Evolutionary conservation across 2,797 vertebrate species (phyloP), one percentile per base, ranked within the genome.

Genomic region (Fringilla coelebs): DNA sequence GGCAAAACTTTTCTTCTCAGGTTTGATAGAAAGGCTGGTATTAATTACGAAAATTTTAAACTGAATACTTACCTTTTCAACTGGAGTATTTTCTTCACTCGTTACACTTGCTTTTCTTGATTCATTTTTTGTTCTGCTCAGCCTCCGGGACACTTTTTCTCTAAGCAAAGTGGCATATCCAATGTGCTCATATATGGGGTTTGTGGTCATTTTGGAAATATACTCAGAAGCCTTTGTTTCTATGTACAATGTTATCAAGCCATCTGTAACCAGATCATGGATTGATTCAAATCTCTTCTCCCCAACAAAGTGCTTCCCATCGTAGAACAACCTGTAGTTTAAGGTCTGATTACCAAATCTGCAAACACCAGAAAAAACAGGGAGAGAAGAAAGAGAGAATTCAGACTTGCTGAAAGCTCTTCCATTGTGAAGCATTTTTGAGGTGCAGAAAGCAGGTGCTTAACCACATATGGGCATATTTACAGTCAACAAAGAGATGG

Each of bases 231-330:
- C 99, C 97, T 99, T 99, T 89, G 99, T 99, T 98, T 99, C 99
- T 91, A 99, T 99, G 97, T 99, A 99, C 80, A 99, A 94, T 1
- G 99, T 99, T 96, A 99, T 99, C 97, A 99, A 98, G 93, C 98
- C 99, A 43, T 99, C 99, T 17, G 99, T 99, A 97, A 99, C 99
- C 67, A 99, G 98, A 97, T 99, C 99, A 2, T 99, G 99, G 79
- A 99, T 99, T 1, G 99, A 99, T 96, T 99, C 99, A 2, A 99
- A 99, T 93, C 99, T 98, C 98, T 99, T 99, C 98, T 99, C 99
- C 11, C 99, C 99, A 54, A 99, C 99, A 32, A 99, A 99, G 96
- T 99, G 99, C 95, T 99, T 99, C 70, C 99, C 99, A 70, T 99
- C 99, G 4, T 99, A 99, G 97, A 99, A 99, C 88, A 99, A 97